Evolutionary conservation across 2,888 invertebrate species (phyloP).

Genomic region (Therioaphis trifolii): DNA sequence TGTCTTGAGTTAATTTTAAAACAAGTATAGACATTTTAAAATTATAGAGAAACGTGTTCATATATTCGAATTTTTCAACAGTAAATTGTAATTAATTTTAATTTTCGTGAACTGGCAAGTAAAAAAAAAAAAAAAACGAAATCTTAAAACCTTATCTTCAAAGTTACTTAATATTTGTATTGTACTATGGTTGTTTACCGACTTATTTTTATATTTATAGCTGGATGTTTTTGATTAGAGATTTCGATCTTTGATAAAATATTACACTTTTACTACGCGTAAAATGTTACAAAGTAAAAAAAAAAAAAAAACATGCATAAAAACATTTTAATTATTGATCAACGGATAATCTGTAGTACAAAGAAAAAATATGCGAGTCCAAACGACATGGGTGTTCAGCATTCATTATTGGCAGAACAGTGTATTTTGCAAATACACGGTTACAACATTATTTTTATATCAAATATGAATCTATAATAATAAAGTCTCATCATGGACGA

Average conservation of each 20-base stretch:
- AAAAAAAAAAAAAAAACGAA: too few species aligned
- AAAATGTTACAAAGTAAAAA: not conserved
- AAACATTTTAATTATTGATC: not conserved
- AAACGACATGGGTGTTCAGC: not conserved
- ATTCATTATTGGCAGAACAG: not conserved
- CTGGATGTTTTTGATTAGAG: too few species aligned
- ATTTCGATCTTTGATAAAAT: not conserved
- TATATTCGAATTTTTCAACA: too few species aligned
- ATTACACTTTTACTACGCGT: not conserved
- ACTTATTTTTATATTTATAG: too few species aligned
- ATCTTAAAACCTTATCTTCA: too few species aligned
- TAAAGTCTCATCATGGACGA: not conserved
- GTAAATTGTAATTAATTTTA: too few species aligned
- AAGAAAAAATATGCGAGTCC: not conserved
- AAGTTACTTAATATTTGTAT: too few species aligned
- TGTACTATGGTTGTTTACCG: too few species aligned
- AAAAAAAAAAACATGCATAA: not conserved
- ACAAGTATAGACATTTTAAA: too few species aligned
- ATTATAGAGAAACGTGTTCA: too few species aligned
- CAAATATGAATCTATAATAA: slow-evolving; percentile 13
- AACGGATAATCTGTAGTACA: not conserved
- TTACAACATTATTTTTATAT: slow-evolving; percentile 16
- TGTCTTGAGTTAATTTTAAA: too few species aligned
- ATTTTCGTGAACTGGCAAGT: too few species aligned
- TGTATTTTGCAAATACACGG: not conserved